Evolutionary conservation across 2,113 vertebrate genomes (phyloP).

Genomic region (Xyliphius kryptos): DNA sequence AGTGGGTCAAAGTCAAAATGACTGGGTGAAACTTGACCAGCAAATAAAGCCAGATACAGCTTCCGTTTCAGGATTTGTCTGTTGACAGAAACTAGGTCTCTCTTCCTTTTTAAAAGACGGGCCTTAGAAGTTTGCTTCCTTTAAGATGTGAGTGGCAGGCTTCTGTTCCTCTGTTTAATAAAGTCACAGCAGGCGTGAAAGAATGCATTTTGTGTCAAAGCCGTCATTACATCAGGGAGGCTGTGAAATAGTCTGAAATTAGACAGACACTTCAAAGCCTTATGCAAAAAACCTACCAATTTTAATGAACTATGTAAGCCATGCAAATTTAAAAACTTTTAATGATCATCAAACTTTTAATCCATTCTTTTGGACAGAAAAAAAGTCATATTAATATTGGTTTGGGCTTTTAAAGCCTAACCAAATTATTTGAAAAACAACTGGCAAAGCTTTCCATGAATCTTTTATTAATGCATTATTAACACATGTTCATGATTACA

Average conservation of each 20-base stretch:
- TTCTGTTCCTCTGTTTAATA: constrained; percentile 56
- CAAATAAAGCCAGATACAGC: constrained; percentile 52
- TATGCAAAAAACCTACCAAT: no score
- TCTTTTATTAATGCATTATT: no score
- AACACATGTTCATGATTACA: no score
- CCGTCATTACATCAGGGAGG: constrained; percentile 39
- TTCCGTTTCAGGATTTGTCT: constrained; percentile 56
- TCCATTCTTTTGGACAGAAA: no score
- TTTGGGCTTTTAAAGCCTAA: no score
- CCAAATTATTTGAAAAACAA: no score
- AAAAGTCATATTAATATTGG: no score
- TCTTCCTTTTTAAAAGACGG: constrained; percentile 43
- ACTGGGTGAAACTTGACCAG: constrained; percentile 52
- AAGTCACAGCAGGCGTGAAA: constrained; percentile 51
- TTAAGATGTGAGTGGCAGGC: constrained; percentile 55
- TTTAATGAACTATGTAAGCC: no score
- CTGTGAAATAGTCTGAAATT: constrained; percentile 30
- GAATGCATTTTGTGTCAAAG: constrained; percentile 49
- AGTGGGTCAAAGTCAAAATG: constrained; percentile 37
- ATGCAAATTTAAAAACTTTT: no score
- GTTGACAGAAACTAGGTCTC: constrained; percentile 48
- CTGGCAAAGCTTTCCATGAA: no score
- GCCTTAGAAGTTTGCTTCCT: constrained; percentile 34
- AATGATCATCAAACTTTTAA: no score
- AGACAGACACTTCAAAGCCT: constrained; percentile 10